Percentiles rank a stretch among this genome's conserved stretches.
Conservation (phyloP, 2,888 invertebrate genomes). For the Heteropelma amictum region DNA sequence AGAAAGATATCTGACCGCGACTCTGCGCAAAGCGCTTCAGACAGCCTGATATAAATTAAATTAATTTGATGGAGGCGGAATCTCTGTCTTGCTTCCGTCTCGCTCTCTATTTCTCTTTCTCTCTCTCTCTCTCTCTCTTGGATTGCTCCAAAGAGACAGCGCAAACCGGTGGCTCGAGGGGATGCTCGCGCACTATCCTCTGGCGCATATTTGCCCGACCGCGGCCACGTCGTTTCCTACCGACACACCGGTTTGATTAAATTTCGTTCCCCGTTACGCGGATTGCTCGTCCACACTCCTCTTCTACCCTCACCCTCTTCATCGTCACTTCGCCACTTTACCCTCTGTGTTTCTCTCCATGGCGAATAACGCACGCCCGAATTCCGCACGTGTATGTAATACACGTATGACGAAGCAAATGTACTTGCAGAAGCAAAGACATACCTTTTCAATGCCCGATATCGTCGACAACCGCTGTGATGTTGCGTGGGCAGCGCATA, state of each 20-base stretch:
- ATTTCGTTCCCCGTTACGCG: slow-evolving; percentile 68
- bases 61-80: slow-evolving; percentile 74
- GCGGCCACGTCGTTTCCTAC: slow-evolving; percentile 63
- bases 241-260: slow-evolving; percentile 71
- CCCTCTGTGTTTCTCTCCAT: neutral
- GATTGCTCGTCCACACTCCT: slow-evolving; percentile 60
- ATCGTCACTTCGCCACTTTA: neutral
- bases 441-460: slow-evolving; percentile 30
- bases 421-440: slow-evolving; percentile 1
- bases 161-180: slow-evolving; percentile 32
- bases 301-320: neutral
- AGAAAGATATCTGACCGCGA: slow-evolving; percentile 59
- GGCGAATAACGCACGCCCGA: slow-evolving; percentile 51
- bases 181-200: slow-evolving; percentile 52
- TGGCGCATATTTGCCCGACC: slow-evolving; percentile 68
- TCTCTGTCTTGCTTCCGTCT: slow-evolving; percentile 52
- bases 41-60: slow-evolving; percentile 74
- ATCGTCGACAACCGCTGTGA: slow-evolving; percentile 7
- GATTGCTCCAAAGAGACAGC: slow-evolving; percentile 2
- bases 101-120: slow-evolving; percentile 28
- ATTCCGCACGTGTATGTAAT: slow-evolving; percentile 44
- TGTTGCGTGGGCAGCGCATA: neutral
- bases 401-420: slow-evolving; percentile 26
- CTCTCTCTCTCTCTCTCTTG: slow-evolving; percentile 46
- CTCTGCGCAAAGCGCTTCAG: slow-evolving; percentile 63